phyloP scores from a whole-genome alignment of 2,888 invertebrate species.

The Peribatodes rhomboidaria region DNA sequence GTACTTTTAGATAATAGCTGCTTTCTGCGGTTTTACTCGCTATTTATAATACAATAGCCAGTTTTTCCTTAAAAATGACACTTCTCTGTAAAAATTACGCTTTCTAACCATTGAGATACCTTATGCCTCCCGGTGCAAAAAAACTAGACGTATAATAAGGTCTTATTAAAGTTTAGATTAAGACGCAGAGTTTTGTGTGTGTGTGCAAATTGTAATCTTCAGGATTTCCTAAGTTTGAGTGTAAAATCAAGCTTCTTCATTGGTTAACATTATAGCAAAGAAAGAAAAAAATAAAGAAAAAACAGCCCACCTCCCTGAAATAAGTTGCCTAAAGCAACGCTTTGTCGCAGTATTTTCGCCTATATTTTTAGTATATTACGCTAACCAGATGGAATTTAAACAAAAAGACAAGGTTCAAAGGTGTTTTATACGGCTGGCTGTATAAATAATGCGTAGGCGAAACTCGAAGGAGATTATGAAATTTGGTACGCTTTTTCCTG shows the following conservation, averaged over 20 bases:
- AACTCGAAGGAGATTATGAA: conserved; percentile 68
- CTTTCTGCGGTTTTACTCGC: not conserved
- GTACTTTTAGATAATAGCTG: not conserved
- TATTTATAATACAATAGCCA: not conserved
- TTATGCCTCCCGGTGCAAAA: too few species aligned
- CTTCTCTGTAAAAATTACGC: not conserved
- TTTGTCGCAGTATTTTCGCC: not conserved
- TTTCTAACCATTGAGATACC: too few species aligned
- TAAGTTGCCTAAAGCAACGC: too few species aligned
- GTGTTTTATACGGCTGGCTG: conserved; percentile 7
- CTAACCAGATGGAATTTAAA: conserved; percentile 4
- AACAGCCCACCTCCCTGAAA: too few species aligned
- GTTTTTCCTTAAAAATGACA: not conserved
- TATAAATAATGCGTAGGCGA: conserved; percentile 57
- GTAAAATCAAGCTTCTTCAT: too few species aligned
- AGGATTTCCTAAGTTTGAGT: too few species aligned
- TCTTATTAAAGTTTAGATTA: too few species aligned
- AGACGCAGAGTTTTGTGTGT: too few species aligned
- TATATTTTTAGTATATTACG: not conserved
- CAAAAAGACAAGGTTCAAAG: conserved; percentile 12
- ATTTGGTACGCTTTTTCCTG: conserved; percentile 74
- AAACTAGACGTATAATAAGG: too few species aligned
- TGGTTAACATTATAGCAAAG: too few species aligned
- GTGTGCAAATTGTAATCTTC: too few species aligned
- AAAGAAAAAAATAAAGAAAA: too few species aligned